Base-by-base conservation (phyloP, 1,140 invertebrate genomes). In the Procambarus clarkii region DNA sequence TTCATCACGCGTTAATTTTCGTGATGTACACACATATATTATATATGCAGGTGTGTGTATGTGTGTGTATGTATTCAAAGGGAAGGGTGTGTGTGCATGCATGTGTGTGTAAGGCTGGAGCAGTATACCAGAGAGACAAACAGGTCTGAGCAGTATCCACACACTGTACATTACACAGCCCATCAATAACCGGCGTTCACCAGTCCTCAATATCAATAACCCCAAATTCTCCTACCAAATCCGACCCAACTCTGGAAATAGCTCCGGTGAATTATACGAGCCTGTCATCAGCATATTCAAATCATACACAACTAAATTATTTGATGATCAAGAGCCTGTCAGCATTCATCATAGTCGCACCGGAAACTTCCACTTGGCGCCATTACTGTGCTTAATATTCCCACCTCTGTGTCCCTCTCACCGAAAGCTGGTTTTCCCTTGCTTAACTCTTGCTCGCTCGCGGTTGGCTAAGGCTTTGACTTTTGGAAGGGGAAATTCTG, bases 261-360 rank as follows among this genome's bases (percentile, higher is more conserved):
- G 60, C 60, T 21, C 21, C 0, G 3, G 44, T 81, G 79, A 81
- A 81, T 81, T 54, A 81, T 50, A 54, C 48, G 48, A 34, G 18
- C 48, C 79, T 81, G 46, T 81, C 79, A 81, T 54, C 79, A 58
- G 46, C 79, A 81, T 81, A 81, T 81, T 81, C 79, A 81, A 54
- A 81, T 81, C 79, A 81, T 81, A 81, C 54, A 81, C 79, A 81
- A 58, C 48, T 48, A 81, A 81, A 81, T 81, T 81, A 81, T 81
- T 81, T 54, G 24, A 81, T 81, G 46, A 81, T 81, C 79, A 81
- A 54, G 79, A 81, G 79, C 46, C 79, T 81, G 79, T 81, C 48
- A 58, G 48, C 79, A 81, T 81, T 81, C 48, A 81, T 81, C 79
- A 81, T 81, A 81, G 18, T 11, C 13, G 15, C 60, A 21, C 60